Percentiles rank a stretch among this genome's conserved stretches.
Evolutionary conservation across 2,113 vertebrate genomes (phyloP).

Genomic region (Mormyrus iriodes): DNA sequence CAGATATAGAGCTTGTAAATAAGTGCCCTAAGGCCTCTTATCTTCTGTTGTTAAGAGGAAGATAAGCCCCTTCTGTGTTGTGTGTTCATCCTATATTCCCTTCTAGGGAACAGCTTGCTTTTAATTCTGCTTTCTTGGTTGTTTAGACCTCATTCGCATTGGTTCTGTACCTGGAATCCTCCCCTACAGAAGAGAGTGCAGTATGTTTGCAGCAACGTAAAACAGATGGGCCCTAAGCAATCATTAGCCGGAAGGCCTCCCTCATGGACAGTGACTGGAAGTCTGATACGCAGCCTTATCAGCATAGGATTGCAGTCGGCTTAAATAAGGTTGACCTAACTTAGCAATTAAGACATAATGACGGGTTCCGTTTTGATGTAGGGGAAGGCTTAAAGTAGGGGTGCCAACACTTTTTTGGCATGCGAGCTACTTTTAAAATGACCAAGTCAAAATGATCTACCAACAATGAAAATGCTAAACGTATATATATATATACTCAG

Average conservation of each 20-base stretch:
- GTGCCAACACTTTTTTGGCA: too few relatives aligned
- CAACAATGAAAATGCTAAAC: too few relatives aligned
- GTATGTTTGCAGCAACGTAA: background rate
- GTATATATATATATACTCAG: too few relatives aligned
- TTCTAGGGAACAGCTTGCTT: background rate
- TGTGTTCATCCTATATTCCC: background rate
- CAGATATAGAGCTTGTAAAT: background rate
- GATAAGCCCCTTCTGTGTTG: background rate
- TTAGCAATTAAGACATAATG: background rate
- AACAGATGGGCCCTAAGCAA: background rate
- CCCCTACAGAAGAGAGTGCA: background rate
- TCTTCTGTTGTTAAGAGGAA: background rate
- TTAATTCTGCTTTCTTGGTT: background rate
- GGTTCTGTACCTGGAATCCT: background rate
- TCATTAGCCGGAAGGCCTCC: background rate
- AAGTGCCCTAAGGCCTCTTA: background rate
- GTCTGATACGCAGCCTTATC: background rate
- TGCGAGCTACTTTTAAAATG: too few relatives aligned
- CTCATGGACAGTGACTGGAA: background rate
- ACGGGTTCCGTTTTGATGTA: background rate
- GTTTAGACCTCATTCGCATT: background rate
- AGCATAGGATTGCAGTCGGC: background rate
- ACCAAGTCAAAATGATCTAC: too few relatives aligned
- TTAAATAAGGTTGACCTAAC: background rate
- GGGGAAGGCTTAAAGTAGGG: background rate